Conservation (phyloP, 2,797 vertebrate species). For the Hyperoplus immaculatus region DNA sequence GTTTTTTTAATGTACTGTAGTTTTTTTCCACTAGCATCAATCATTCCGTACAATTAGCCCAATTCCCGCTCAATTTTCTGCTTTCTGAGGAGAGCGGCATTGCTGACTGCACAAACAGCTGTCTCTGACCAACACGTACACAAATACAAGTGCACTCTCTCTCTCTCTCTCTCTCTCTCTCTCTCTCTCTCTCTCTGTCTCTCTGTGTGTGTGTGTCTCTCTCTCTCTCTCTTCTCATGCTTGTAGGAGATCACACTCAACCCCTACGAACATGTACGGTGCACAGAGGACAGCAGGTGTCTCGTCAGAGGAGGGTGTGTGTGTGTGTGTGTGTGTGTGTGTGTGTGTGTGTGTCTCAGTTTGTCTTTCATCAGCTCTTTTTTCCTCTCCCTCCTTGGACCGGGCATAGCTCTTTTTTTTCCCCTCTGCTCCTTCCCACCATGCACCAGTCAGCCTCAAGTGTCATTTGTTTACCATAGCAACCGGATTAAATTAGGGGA, state of each 20-base stretch:
- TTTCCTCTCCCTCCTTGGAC: slow-evolving; percentile 60
- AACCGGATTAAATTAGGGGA: slow-evolving; percentile 91
- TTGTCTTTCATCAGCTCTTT: slow-evolving; percentile 73
- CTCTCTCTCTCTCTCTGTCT: slow-evolving; percentile 54
- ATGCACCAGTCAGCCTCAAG: slow-evolving; percentile 88
- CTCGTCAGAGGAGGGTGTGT: slow-evolving; percentile 83
- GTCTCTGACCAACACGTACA: slow-evolving; percentile 77
- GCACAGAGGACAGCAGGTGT: slow-evolving; percentile 82
- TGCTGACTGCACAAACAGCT: slow-evolving; percentile 93
- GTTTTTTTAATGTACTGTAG: slow-evolving; percentile 89
- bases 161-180: slow-evolving; percentile 22
- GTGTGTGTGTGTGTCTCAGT: slow-evolving; percentile 69
- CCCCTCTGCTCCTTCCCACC: slow-evolving; percentile 83
- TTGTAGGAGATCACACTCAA: slow-evolving; percentile 45
- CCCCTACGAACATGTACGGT: slow-evolving; percentile 26
- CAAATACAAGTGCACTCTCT: slow-evolving; percentile 75
- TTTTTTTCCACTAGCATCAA: slow-evolving; percentile 91
- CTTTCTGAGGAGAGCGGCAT: slow-evolving; percentile 89
- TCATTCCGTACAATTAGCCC: slow-evolving; percentile 93
- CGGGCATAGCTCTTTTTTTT: slow-evolving; percentile 81
- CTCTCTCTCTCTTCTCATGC: slow-evolving; percentile 47
- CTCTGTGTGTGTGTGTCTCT: slow-evolving; percentile 36
- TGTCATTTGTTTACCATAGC: slow-evolving; percentile 92
- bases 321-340: slow-evolving; percentile 60
- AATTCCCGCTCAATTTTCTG: slow-evolving; percentile 91